Conservation (phyloP, 2,797 vertebrate genomes). For the Holocentrus rufus region DNA sequence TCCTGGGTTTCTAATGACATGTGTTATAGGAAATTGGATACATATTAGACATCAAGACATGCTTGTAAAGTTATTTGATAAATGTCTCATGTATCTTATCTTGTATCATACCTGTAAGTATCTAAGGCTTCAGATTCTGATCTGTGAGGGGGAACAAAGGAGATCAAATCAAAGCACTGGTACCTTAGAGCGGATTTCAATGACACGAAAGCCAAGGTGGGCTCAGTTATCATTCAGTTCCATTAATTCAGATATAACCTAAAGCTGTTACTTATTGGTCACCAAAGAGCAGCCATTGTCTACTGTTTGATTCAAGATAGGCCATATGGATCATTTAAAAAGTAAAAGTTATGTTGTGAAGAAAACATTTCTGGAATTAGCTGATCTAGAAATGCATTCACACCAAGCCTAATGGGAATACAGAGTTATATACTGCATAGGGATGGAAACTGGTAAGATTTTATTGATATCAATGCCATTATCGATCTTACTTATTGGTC, state of each 20-base stretch:
- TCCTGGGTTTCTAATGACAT: constrained; percentile 78
- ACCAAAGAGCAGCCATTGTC: too few species aligned
- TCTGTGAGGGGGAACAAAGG: constrained; percentile 52
- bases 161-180: constrained; percentile 18
- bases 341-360: not conserved
- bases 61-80: constrained; percentile 13
- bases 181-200: constrained; percentile 10
- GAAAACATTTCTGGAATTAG: too few species aligned
- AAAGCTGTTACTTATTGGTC: too few species aligned
- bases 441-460: too few species aligned
- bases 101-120: constrained; percentile 72
- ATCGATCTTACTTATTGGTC: too few species aligned
- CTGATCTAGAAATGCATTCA: not conserved
- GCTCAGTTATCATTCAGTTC: not conserved
- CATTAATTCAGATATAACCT: too few species aligned
- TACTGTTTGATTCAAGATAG: not conserved
- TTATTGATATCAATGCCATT: too few species aligned
- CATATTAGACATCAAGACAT: constrained; percentile 30
- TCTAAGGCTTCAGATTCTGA: constrained; percentile 56
- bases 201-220: not conserved
- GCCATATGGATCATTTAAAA: not conserved
- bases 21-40: constrained; percentile 23
- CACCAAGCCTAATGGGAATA: not conserved
- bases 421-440: not conserved
- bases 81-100: constrained; percentile 21